Evolutionary conservation across 1,140 invertebrate genomes (phyloP).

Genomic region (Neodiprion lecontei): DNA sequence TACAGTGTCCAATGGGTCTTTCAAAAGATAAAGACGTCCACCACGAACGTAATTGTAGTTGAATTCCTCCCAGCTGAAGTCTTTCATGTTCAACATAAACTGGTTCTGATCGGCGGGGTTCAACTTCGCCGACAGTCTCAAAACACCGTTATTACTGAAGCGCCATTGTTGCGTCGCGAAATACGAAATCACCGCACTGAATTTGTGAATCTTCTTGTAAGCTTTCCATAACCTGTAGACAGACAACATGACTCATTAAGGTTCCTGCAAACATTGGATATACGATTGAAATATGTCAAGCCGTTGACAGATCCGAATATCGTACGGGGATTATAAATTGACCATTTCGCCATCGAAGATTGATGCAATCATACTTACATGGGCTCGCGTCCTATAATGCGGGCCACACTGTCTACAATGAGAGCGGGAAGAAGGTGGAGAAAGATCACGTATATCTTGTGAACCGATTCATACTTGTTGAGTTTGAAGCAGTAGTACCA

Average conservation of each 20-base stretch:
- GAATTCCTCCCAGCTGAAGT: constrained; percentile 59
- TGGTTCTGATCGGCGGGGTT: constrained; percentile 56
- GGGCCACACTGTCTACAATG: constrained; percentile 46
- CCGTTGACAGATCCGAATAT: too few species aligned
- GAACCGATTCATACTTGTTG: constrained; percentile 56
- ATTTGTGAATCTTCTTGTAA: constrained; percentile 66
- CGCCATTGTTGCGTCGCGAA: constrained; percentile 68
- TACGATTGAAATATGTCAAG: too few species aligned
- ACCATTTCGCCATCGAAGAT: not conserved
- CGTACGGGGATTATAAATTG: too few species aligned
- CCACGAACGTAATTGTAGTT: constrained; percentile 56
- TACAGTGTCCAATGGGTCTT: constrained; percentile 56
- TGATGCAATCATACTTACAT: constrained; percentile 41
- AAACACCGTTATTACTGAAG: constrained; percentile 64
- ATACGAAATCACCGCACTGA: constrained; percentile 64
- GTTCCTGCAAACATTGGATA: too few species aligned
- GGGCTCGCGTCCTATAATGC: constrained; percentile 51
- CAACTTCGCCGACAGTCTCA: constrained; percentile 59
- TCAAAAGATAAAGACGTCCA: constrained; percentile 56
- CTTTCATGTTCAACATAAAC: constrained; percentile 56
- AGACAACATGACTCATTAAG: not conserved
- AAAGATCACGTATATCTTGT: constrained; percentile 57
- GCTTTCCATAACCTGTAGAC: constrained; percentile 59
- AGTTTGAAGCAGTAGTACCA: constrained; percentile 66
- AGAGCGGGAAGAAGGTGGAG: constrained; percentile 56